Evolutionary conservation across 2,113 vertebrate genomes (phyloP), one percentile per base, ranked within the genome.

Genomic region (Grammomys dolichurus): DNA sequence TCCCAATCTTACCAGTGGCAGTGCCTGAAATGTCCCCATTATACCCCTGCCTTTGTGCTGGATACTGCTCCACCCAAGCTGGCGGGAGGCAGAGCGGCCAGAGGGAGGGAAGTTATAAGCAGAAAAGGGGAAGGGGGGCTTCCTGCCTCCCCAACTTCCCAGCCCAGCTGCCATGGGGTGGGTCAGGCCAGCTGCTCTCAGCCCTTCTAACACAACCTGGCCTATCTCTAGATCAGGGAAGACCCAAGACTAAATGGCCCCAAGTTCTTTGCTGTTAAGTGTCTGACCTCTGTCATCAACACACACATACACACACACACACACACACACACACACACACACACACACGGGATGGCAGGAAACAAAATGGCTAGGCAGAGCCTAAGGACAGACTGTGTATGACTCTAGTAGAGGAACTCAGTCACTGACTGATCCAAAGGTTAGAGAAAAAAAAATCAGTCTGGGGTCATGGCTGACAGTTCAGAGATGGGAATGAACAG

Each of bases 111-210:
- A 89, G 54, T 69, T 43, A 40, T 12, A 43, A 28, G 51, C 82
- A 92, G 87, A 87, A 90, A 97, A 97, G 89, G 19, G 87, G 96
- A 94, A 95, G 85, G 72, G 20, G 28, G 56, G 20, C 81, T 87
- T 76, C 24, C n/a, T 60, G 67, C 81, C 78, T 91, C 76, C 80
- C 89, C 87, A 43, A 24, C 72, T 56, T 63, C 86, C 89, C 76
- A 76, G 69, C 75, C 80, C 85, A 48, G 91, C 93, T 82, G 91
- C 81, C 86, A 24, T 46, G 88, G 88, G 76, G 14, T 20, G 22
- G 84, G 36, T 24, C 78, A 22, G 94, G 69, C 80, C 69, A 92
- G 76, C 93, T 92, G 96, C 60, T 54, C 92, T 54, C 70, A 51
- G 22, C 81, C 78, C 10, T 48, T 72, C 89, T 51, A 72, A 20